A percentile compares a stretch with the other conserved stretches of the same genome.
These are phyloP conservation scores for Eumerus sabulonum DNA, from an alignment of 2,888 invertebrate genomes.

Conservation along the genomic window DNA sequence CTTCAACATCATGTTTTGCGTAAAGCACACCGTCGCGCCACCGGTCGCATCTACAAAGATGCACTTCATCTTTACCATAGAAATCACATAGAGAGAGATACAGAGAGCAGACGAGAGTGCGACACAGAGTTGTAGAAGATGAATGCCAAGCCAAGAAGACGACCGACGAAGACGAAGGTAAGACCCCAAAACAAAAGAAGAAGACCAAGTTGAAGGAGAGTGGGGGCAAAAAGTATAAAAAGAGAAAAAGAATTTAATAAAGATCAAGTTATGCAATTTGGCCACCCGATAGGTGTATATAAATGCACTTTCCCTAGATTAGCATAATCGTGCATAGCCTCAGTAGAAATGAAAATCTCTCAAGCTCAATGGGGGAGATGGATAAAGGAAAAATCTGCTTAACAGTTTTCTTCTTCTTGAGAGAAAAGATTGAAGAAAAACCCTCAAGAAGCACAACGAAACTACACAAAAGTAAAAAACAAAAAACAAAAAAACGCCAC, in stretches of 20 bases:
- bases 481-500: slow-evolving; percentile 65
- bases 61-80: too few species aligned
- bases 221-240: not conserved
- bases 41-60: not conserved
- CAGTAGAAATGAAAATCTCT: slow-evolving; percentile 67
- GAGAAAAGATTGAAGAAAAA: slow-evolving; percentile 64
- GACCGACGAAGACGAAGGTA: not conserved
- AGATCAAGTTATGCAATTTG: slow-evolving; percentile 69
- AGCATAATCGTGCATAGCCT: slow-evolving; percentile 69
- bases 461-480: slow-evolving; percentile 7
- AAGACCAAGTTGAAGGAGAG: too few species aligned
- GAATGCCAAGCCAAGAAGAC: not conserved
- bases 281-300: slow-evolving; percentile 69
- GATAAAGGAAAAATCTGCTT: slow-evolving; percentile 64
- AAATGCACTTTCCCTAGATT: slow-evolving; percentile 69
- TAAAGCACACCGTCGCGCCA: slow-evolving; percentile 35
- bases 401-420: slow-evolving; percentile 62
- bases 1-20: slow-evolving; percentile 65
- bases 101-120: slow-evolving; percentile 29
- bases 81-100: not conserved
- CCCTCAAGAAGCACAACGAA: slow-evolving; percentile 58
- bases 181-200: too few species aligned
- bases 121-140: slow-evolving; percentile 29
- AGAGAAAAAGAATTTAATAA: slow-evolving; percentile 59
- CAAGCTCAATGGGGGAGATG: slow-evolving; percentile 69